These are phyloP conservation scores for Tetrapedia diversipes DNA, from an alignment of 2,888 invertebrate genomes.

Conservation along the genomic window DNA sequence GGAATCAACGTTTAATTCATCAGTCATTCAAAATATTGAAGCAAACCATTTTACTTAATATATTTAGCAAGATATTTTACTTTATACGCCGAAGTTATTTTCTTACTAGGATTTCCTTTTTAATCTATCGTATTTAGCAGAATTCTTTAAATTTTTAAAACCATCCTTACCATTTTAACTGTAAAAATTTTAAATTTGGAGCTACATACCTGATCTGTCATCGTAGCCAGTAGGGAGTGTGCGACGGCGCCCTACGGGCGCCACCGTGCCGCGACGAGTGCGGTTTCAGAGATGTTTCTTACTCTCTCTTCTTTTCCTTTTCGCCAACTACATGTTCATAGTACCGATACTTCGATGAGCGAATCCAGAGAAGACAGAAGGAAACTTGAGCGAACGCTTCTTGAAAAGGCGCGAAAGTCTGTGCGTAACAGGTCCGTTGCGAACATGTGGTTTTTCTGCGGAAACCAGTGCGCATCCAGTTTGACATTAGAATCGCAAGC, in stretches of 20 bases:
- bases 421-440: slow-evolving; percentile 60
- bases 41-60: neutral
- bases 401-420: slow-evolving; percentile 64
- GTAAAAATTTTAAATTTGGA: slow-evolving; percentile 3
- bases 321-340: slow-evolving; percentile 13
- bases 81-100: too few species aligned
- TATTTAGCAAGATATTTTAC: neutral
- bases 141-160: neutral
- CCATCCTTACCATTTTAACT: neutral
- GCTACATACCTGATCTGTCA: slow-evolving; percentile 65
- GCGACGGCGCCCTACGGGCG: slow-evolving; percentile 78
- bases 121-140: neutral
- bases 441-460: too few species aligned
- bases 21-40: neutral
- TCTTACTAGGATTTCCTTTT: neutral
- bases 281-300: slow-evolving; percentile 63
- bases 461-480: too few species aligned
- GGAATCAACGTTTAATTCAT: neutral
- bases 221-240: slow-evolving; percentile 71
- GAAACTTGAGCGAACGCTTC: slow-evolving; percentile 32
- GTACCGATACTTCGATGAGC: slow-evolving; percentile 43
- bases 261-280: slow-evolving; percentile 77
- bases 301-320: slow-evolving; percentile 49
- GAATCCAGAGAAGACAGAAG: slow-evolving; percentile 29
- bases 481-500: too few species aligned